Conservation (phyloP, 35 echinoderm and acorn worm species). For the Ophiothrix spiculata region DNA sequence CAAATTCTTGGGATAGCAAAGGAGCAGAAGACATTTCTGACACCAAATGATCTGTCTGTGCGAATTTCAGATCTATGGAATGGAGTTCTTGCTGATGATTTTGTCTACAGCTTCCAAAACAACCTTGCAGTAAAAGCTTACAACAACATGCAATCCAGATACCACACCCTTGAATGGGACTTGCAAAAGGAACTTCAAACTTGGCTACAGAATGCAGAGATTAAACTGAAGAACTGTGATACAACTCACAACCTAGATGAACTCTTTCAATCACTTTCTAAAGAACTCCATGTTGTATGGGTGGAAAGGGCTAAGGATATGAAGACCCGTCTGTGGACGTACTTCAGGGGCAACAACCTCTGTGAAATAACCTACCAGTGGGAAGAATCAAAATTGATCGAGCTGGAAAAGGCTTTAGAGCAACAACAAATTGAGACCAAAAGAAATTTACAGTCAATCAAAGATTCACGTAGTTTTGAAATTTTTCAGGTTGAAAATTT, state of each 20-base stretch:
- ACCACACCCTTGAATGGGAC: neutral
- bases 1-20: neutral
- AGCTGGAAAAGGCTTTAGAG: neutral
- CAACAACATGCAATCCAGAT: too few relatives aligned
- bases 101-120: neutral
- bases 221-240: neutral
- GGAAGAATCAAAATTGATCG: neutral
- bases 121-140: neutral
- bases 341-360: neutral
- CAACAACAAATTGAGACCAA: neutral
- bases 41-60: neutral
- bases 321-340: neutral
- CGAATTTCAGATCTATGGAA: neutral
- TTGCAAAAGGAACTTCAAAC: neutral
- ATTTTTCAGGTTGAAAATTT: too few relatives aligned
- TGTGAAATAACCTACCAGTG: neutral
- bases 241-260: neutral
- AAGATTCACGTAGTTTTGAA: too few relatives aligned
- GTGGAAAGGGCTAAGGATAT: neutral
- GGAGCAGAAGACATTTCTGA: neutral
- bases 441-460: neutral
- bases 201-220: neutral
- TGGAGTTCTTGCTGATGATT: neutral
- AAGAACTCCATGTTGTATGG: neutral
- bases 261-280: neutral